Base-by-base conservation (phyloP, 1,140 invertebrate genomes). In the Teleogryllus occipitalis region DNA sequence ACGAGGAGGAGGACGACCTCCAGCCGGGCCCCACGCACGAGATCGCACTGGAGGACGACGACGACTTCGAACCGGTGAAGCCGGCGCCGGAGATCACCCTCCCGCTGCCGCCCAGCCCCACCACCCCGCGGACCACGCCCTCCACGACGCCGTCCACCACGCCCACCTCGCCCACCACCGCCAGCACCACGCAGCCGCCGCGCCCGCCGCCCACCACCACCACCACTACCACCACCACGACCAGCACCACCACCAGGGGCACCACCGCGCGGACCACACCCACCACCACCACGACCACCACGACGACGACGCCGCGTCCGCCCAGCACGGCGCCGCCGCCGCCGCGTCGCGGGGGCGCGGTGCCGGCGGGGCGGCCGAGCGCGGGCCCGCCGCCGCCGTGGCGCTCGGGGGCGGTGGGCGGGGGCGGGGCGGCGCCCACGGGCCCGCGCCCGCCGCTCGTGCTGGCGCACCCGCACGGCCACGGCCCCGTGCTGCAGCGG, bases 361-460 rank as follows among this genome's bases (percentile, higher is more conserved):
- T 85, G n/a, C 84, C 85, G 7, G 86, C 84, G 8, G 86, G 86
- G 54, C 87, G 27, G 27, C 27, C 27, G 27, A n/a, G 27, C 27
- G 27, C 27, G 27, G 27, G 27, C 27, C 27, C 27, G 27, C 27
- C 27, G 1, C 1, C 27, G 27, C 27, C 27, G 27, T 39, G 27
- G 27, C 27, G 27, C 5, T 39, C 27, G 27, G 27, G 27, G 27
- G 27, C 27, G 1, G 27, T 39, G 27, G 27, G 1, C 27, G 73
- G 81, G 65, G 46, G 18, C 8, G 77, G 72, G 80, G 21, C 77
- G 74, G 12, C 47, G 72, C 8, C 76, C 49, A 12, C 65, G 90
- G 91, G 47, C 87, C 91, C 27, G 90, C 65, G 92, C 90, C 83
- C 92, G 92, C 3, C 87, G 88, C 76, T 74, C 22, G 77, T 21